Percentiles rank a stretch among this genome's conserved stretches.
These are phyloP conservation scores for Dichetophora obliterata DNA, from an alignment of 2,888 invertebrate species.

Conservation along the genomic window DNA sequence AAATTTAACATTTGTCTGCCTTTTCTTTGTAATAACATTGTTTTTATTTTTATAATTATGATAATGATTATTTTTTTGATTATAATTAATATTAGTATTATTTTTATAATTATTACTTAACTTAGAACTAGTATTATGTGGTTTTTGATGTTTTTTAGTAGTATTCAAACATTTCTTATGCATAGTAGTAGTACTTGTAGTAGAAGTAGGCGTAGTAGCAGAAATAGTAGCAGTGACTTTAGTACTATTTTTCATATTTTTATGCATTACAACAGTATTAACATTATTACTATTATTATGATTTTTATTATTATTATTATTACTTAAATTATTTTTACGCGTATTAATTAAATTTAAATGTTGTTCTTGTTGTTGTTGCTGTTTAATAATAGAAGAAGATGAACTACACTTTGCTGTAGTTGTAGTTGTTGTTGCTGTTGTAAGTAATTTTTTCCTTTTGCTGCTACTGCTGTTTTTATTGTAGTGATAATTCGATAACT, in stretches of 20 bases:
- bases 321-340: constrained; percentile 34
- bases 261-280: constrained; percentile 19
- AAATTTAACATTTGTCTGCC: constrained; percentile 36
- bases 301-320: constrained; percentile 22
- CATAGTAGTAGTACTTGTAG: constrained; percentile 38
- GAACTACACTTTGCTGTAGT: constrained; percentile 23
- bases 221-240: constrained; percentile 20
- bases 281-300: constrained; percentile 6
- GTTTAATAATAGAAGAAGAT: neutral
- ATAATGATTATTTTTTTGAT: constrained; percentile 43
- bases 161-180: constrained; percentile 32
- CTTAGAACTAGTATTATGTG: constrained; percentile 40
- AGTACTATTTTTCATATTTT: constrained; percentile 44
- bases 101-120: constrained; percentile 50
- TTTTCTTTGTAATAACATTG: constrained; percentile 44
- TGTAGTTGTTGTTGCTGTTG: constrained; percentile 22
- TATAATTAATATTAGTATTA: constrained; percentile 48
- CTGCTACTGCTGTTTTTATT: constrained; percentile 9
- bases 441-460: constrained; percentile 34
- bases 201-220: constrained; percentile 34
- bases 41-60: constrained; percentile 46
- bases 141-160: constrained; percentile 37
- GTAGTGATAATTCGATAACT: constrained; percentile 16
- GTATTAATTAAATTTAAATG: constrained; percentile 24
- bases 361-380: constrained; percentile 24